A percentile compares a stretch with the other conserved stretches of the same genome.
Evolutionary conservation across 2,797 vertebrate genomes (phyloP).

Genomic region (Eulemur albifrons): DNA sequence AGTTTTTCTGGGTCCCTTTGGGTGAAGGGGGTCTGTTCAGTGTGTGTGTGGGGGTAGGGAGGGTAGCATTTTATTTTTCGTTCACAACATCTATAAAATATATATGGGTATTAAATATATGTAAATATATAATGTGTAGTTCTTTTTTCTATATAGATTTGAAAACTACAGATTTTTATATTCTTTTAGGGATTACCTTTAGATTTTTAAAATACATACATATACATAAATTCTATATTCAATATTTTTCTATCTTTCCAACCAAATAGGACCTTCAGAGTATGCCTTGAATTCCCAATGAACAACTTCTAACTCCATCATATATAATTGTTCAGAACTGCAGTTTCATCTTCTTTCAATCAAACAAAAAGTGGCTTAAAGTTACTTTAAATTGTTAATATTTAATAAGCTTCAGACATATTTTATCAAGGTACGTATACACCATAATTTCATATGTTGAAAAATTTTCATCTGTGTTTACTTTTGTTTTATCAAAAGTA

Average conservation of each 20-base stretch:
- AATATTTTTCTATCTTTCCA: not conserved
- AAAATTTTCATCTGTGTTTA: not conserved
- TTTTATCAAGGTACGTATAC: not conserved
- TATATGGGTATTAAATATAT: not conserved
- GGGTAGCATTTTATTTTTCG: no score
- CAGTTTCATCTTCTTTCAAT: not conserved
- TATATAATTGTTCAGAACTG: not conserved
- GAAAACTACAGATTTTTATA: not conserved
- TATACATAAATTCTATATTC: not conserved
- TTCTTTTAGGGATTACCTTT: not conserved
- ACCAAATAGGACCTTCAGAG: not conserved
- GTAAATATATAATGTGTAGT: not conserved
- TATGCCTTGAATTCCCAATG: not conserved
- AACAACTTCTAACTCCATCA: not conserved
- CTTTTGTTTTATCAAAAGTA: conserved; percentile 5
- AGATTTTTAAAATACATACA: not conserved
- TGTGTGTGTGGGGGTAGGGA: no score
- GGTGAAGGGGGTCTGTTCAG: no score
- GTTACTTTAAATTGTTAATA: not conserved
- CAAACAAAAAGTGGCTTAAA: not conserved
- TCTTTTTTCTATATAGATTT: not conserved
- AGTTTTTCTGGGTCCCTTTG: no score
- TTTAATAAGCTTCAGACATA: not conserved
- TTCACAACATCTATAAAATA: not conserved
- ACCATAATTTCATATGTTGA: not conserved